These are phyloP conservation scores for Dermolepida albohirtum DNA, from an alignment of 2,888 invertebrate species.

Conservation along the genomic window DNA sequence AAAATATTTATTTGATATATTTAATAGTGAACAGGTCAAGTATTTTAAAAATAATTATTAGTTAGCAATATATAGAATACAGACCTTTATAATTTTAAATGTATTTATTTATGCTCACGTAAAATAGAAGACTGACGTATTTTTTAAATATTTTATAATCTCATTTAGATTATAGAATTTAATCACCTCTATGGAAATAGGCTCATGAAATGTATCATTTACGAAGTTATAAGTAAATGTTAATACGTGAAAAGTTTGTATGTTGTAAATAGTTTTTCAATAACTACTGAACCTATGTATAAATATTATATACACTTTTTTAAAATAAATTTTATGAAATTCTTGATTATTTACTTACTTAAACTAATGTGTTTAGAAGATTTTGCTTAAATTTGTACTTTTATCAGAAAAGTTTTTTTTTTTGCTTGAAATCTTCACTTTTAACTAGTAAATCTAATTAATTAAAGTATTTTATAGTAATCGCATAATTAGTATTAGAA, in stretches of 20 bases:
- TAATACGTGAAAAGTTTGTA: no score
- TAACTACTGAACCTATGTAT: background rate
- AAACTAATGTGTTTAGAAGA: constrained; percentile 48
- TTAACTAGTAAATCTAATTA: constrained; percentile 29
- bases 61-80: constrained; percentile 16
- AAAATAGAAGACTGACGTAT: constrained; percentile 12
- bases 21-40: constrained; percentile 40
- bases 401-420: constrained; percentile 48
- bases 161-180: constrained; percentile 51
- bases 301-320: constrained; percentile 14
- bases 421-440: constrained; percentile 39
- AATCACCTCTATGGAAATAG: constrained; percentile 46
- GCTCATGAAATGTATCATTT: background rate
- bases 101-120: no score
- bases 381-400: constrained; percentile 49
- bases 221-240: no score
- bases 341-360: constrained; percentile 41
- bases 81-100: constrained; percentile 1
- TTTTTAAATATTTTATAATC: constrained; percentile 55
- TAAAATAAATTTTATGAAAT: constrained; percentile 30
- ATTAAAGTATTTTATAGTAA: constrained; percentile 1
- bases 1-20: constrained; percentile 44
- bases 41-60: constrained; percentile 31
- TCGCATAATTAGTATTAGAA: constrained; percentile 28
- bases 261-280: background rate